Percentiles rank a stretch among this genome's conserved stretches.
These are phyloP conservation scores for Ia io DNA, from an alignment of 2,113 vertebrate genomes.

Conservation along the genomic window DNA sequence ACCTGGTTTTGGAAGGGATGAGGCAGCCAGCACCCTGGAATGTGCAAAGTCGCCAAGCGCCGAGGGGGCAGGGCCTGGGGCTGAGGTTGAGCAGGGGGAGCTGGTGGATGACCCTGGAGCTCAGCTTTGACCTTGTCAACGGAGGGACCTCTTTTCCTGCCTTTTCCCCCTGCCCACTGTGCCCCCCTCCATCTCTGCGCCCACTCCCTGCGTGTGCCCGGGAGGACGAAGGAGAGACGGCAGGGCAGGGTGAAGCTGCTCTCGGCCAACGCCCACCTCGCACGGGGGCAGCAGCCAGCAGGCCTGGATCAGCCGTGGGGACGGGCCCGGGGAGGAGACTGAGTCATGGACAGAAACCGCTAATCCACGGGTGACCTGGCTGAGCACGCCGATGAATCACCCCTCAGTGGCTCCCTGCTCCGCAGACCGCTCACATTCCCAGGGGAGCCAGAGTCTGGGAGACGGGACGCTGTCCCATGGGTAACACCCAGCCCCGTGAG, in stretches of 20 bases:
- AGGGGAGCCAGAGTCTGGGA: constrained; percentile 43
- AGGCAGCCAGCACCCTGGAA: background rate
- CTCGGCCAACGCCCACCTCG: accelerated
- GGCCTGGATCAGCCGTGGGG: background rate
- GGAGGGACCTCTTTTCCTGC: background rate
- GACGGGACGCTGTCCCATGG: constrained; percentile 33
- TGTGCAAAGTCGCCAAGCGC: background rate
- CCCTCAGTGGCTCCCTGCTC: background rate
- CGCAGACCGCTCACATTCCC: constrained; percentile 42
- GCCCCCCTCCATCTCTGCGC: background rate
- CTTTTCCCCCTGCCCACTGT: background rate
- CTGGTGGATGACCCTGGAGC: background rate
- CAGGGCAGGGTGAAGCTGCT: background rate
- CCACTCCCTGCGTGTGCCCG: background rate
- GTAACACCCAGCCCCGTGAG: constrained; percentile 25
- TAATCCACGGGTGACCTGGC: background rate
- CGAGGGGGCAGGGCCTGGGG: background rate
- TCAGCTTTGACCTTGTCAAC: background rate
- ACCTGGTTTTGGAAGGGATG: background rate
- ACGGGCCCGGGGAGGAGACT: background rate
- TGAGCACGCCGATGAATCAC: constrained; percentile 37
- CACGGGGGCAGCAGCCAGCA: background rate
- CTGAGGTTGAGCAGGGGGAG: background rate
- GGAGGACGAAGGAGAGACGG: background rate
- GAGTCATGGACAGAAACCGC: background rate